Evolutionary conservation across 2,797 vertebrate genomes (phyloP).

Genomic region (Adrianichthys oophorus): DNA sequence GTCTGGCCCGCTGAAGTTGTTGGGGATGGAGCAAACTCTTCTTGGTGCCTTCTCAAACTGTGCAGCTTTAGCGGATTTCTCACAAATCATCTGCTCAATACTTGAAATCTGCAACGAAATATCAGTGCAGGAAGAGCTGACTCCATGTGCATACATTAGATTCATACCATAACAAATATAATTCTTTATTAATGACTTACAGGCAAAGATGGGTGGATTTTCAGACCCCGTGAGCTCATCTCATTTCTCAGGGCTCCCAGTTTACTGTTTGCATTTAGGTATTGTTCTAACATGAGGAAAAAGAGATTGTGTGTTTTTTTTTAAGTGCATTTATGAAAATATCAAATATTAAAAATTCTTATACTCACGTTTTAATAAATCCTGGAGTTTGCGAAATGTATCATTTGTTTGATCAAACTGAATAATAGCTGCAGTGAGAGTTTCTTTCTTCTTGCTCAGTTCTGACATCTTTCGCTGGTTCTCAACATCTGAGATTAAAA

Average conservation of each 20-base stretch:
- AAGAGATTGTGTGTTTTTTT: background rate
- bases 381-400: constrained; percentile 60
- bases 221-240: constrained; percentile 69
- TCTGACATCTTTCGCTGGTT: constrained; percentile 81
- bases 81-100: constrained; percentile 69
- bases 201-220: constrained; percentile 47
- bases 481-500: constrained; percentile 76
- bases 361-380: constrained; percentile 78
- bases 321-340: no score
- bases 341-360: no score
- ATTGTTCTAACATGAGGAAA: constrained; percentile 65
- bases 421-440: constrained; percentile 70
- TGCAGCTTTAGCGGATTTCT: constrained; percentile 68
- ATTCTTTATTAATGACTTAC: constrained; percentile 58
- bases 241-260: constrained; percentile 64
- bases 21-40: constrained; percentile 76
- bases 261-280: constrained; percentile 68
- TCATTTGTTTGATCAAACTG: constrained; percentile 64
- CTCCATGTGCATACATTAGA: background rate
- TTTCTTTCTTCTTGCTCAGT: constrained; percentile 82
- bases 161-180: background rate
- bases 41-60: constrained; percentile 67
- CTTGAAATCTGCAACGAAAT: constrained; percentile 69
- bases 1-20: constrained; percentile 77
- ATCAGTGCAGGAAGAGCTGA: background rate